Evolutionary conservation across 1,140 invertebrate genomes (phyloP), one percentile per base, ranked within the genome.

Genomic region (Bradynema listronoti): DNA sequence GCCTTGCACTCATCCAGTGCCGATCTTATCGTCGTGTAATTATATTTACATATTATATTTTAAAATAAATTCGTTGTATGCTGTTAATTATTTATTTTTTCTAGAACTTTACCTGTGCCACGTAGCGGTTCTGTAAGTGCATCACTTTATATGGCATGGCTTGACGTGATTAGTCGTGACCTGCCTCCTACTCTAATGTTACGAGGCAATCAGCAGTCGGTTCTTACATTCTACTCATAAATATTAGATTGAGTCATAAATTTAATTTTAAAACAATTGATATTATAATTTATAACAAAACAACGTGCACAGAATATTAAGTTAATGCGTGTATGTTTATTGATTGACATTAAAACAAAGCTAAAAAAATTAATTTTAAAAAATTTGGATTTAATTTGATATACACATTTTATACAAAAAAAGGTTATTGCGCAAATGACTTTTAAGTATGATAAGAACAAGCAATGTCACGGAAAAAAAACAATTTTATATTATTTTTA

Each of bases 141-240:
- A 9, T 77, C 78, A 14, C 63, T 83, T 19, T 83, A 83, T 67
- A 79, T 83, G 79, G 72, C 80, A n/a, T 83, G 82, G 81, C 47
- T 83, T 25, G 81, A 83, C 43, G 77, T 75, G 7, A 64, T 83
- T 16, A 82, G 79, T 3, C 57, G 68, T 36, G 73, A 79, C 55
- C 63, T 82, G 72, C 82, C 82, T 34, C 80, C 82, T 4, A 80
- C 81, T 9, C 60, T 83, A n/a, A 71, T 83, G 19, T 66, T 83
- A 22, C 60, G 82, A 56, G 82, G 82, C n/a, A 83, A 83, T 70
- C 82, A 83, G 56, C 73, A 72, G 30, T 81, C 79, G 65, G 82
- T 83, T 0, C 73, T 83, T 14, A 83, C 82, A 14, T 83, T 81
- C 68, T 83, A 83, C 66, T 82, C 82, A 14, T 83, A 59, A 69